phyloP scores from a whole-genome alignment of 2,797 vertebrate species.

The Urophycis tenuis region DNA sequence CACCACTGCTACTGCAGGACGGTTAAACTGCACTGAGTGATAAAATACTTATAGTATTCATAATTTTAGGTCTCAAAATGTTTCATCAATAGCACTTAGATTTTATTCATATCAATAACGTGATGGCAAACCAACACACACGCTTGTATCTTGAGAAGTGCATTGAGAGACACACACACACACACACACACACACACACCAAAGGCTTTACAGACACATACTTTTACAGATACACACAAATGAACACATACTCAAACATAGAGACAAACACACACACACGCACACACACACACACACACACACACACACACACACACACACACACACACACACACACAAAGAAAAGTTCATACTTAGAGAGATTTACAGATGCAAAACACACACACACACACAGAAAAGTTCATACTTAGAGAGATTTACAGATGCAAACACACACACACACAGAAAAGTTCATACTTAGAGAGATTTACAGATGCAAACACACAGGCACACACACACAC shows the following conservation, averaged over 20 bases:
- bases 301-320: slow-evolving; percentile 1
- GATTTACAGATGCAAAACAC: too few species aligned
- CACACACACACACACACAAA: too few species aligned
- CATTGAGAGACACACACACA: slow-evolving; percentile 13
- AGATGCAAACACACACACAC: background rate
- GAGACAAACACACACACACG: slow-evolving; percentile 3
- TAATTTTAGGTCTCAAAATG: background rate
- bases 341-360: too few species aligned
- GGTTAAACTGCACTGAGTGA: background rate
- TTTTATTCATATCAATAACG: background rate
- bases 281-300: background rate
- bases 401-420: too few species aligned
- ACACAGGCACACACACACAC: background rate
- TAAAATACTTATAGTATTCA: background rate
- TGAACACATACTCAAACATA: slow-evolving; percentile 21
- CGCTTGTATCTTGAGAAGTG: too few species aligned
- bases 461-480: background rate
- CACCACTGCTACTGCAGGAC: background rate
- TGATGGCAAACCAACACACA: background rate
- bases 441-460: too few species aligned
- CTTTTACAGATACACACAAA: background rate
- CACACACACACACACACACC: slow-evolving; percentile 9
- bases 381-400: background rate
- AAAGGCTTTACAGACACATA: background rate
- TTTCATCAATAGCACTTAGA: slow-evolving; percentile 3